Evolutionary conservation across 2,888 invertebrate genomes (phyloP), one percentile per base, ranked within the genome.

Genomic region (Ochropacha duplaris): DNA sequence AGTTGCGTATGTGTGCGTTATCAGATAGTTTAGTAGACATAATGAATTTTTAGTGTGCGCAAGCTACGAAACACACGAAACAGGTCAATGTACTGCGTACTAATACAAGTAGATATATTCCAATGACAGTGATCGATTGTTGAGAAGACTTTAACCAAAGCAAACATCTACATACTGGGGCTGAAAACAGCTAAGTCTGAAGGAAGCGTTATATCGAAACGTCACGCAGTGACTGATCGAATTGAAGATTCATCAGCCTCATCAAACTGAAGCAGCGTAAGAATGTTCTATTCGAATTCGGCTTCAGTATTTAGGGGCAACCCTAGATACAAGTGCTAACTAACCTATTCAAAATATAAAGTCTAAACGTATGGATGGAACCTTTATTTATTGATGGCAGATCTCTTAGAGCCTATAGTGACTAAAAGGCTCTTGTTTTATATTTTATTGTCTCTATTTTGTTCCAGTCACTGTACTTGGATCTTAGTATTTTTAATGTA

Each of bases 91-190:
- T 79, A 84, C 90, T 71, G 71, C 68, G 69, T 76, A 86, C 84
- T 88, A 89, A 88, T 84, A 82, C 71, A 65, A 71, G 72, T 76
- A 78, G 74, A 79, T 81, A 83, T 78, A 75, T 76, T 79, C 72
- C 74, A 68, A 73, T 79, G 91, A 90, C 92, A 88, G 82, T 92
- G 92, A 92, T 91, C 86, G 90, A 92, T 91, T 83, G 86, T 78
- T 75, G 75, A 76, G 83, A 85, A 86, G 85, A 86, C 81, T 83
- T 87, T 79, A 85, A 81, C 82, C 84, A 84, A 76, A 77, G 80
- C 86, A 90, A 91, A 91, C 88, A 89, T 79, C 74, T 79, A 81
- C 78, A 76, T 77, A 73, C 69, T 64, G 63, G 62, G 60, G 57
- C 65, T 78, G 80, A 78, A 78, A 78, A 78, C 83, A 80, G 82